These are phyloP conservation scores for Taeniopygia guttata DNA, from an alignment of 2,797 vertebrate genomes.

Conservation along the genomic window DNA sequence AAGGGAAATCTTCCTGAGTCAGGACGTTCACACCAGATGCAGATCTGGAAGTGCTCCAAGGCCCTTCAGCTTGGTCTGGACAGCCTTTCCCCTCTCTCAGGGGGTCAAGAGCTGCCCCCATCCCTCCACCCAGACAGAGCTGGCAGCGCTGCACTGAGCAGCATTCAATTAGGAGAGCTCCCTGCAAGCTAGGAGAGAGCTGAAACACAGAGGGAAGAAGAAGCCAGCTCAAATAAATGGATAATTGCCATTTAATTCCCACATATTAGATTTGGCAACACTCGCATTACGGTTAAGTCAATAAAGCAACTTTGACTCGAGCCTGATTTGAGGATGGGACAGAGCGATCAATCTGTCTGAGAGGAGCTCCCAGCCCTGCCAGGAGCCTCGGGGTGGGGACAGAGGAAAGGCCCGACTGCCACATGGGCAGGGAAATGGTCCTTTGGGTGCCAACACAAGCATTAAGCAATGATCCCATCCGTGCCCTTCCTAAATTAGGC, in stretches of 20 bases:
- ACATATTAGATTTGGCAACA: conserved; percentile 38
- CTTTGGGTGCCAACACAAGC: neutral
- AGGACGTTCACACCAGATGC: neutral
- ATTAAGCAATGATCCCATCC: neutral
- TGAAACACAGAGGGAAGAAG: conserved; percentile 14
- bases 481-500: neutral
- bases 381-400: neutral
- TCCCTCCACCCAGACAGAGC: neutral
- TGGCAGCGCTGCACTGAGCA: neutral
- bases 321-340: neutral
- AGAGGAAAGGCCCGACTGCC: neutral
- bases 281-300: neutral
- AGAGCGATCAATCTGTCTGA: conserved; percentile 21
- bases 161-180: neutral
- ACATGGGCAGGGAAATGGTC: accelerated
- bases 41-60: neutral
- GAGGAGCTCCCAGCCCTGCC: neutral
- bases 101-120: neutral
- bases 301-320: conserved; percentile 16
- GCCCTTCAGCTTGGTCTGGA: neutral
- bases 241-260: conserved; percentile 60
- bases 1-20: accelerated
- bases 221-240: conserved; percentile 43
- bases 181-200: neutral
- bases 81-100: neutral